Evolutionary conservation across 2,113 vertebrate species (phyloP).

Genomic region (Himantopus leucocephalus): DNA sequence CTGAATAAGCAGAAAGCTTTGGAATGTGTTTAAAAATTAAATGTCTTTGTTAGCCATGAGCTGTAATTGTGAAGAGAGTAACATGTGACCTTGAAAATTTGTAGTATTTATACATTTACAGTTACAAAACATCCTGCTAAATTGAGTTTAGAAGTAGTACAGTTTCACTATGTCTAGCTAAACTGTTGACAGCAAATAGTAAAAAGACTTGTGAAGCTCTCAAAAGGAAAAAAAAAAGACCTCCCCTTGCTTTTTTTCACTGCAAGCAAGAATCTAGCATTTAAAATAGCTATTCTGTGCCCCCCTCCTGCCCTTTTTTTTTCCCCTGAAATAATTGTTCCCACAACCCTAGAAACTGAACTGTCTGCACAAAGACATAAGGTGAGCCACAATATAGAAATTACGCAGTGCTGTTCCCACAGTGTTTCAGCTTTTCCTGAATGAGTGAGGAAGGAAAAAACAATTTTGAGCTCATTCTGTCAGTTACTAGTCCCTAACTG

Average conservation of each 20-base stretch:
- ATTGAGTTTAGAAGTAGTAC: neutral
- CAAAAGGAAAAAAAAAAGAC: too few relatives aligned
- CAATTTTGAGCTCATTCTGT: neutral
- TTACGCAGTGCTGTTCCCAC: neutral
- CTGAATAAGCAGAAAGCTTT: conserved; percentile 4
- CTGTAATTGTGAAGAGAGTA: neutral
- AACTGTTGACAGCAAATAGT: neutral
- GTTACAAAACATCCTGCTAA: neutral
- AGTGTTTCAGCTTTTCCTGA: neutral
- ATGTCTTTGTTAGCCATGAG: neutral
- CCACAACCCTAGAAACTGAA: neutral
- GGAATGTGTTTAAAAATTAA: neutral
- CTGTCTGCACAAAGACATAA: neutral
- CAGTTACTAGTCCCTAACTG: neutral
- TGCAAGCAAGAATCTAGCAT: neutral
- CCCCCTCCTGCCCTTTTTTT: accelerated
- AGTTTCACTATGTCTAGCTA: neutral
- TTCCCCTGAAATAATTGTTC: neutral
- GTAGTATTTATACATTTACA: neutral
- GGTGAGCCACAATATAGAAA: neutral
- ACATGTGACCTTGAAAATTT: neutral
- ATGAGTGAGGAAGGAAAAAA: neutral
- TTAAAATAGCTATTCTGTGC: neutral
- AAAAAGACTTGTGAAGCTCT: neutral
- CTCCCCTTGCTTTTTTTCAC: neutral